Evolutionary conservation across 2,888 invertebrate species (phyloP).

Genomic region (Isoperla grammatica): DNA sequence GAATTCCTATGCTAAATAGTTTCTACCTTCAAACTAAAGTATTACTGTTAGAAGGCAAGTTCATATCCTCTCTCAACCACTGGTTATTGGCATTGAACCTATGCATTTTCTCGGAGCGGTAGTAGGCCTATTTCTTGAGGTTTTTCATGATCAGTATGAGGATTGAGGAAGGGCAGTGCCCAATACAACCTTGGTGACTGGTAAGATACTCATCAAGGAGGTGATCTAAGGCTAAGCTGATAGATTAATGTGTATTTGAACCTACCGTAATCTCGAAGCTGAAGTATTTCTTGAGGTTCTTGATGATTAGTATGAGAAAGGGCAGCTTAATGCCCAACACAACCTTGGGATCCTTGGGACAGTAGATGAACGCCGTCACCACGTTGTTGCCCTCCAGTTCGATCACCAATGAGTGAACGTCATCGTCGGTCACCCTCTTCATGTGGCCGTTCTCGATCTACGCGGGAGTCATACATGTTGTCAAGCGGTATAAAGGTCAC

Average conservation of each 20-base stretch:
- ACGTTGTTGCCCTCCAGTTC: conserved; percentile 94
- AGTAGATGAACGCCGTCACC: conserved; percentile 87
- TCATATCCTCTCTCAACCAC: too few relatives aligned
- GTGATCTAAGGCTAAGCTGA: too few relatives aligned
- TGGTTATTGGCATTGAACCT: too few relatives aligned
- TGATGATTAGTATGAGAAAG: conserved; percentile 89
- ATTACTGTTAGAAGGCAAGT: too few relatives aligned
- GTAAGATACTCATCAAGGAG: too few relatives aligned
- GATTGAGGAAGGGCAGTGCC: too few relatives aligned
- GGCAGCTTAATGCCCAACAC: conserved; percentile 89
- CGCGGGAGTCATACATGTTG: neutral
- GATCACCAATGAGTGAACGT: conserved; percentile 86
- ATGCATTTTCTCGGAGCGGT: too few relatives aligned
- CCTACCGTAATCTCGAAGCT: conserved; percentile 91
- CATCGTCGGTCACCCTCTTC: conserved; percentile 89
- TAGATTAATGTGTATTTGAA: too few relatives aligned
- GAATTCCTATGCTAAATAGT: neutral
- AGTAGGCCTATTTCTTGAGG: too few relatives aligned
- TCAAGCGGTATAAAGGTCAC: too few relatives aligned
- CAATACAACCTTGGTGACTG: too few relatives aligned
- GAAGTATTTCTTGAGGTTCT: conserved; percentile 90
- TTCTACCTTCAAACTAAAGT: neutral
- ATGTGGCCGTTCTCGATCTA: conserved; percentile 86
- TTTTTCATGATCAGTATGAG: too few relatives aligned
- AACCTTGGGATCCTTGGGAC: conserved; percentile 85